A percentile compares a stretch with the other conserved stretches of the same genome.
phyloP scores from a whole-genome alignment of 2,797 vertebrate species.

The Dryobates pubescens region DNA sequence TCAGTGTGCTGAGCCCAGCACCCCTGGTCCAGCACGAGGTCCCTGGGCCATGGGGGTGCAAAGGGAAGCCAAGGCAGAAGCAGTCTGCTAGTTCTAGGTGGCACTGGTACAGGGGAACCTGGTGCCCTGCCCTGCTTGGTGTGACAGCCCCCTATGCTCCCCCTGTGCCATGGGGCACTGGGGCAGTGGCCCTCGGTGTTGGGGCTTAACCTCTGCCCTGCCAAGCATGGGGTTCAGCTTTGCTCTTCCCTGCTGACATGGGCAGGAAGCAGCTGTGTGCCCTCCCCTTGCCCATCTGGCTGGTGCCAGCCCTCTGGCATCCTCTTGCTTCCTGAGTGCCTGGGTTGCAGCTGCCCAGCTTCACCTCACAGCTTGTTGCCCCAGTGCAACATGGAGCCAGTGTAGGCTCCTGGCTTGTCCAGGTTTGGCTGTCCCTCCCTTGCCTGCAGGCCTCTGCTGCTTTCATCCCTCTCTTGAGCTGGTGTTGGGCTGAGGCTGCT shows the following conservation, averaged over 20 bases:
- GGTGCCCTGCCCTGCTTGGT: background rate
- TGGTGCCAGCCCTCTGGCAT: background rate
- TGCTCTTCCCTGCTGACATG: background rate
- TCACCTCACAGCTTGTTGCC: background rate
- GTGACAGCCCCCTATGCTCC: background rate
- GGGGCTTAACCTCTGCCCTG: background rate
- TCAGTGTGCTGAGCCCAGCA: background rate
- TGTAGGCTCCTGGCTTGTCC: background rate
- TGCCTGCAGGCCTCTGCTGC: background rate
- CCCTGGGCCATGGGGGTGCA: background rate
- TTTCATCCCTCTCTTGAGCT: background rate
- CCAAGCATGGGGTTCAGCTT: background rate
- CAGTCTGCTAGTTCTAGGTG: background rate
- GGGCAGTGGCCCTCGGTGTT: background rate
- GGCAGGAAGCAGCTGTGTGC: background rate
- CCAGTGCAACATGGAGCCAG: background rate
- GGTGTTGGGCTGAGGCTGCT: background rate
- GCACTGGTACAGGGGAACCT: background rate
- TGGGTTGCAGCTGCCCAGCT: slow-evolving; percentile 1
- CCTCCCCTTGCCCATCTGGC: background rate
- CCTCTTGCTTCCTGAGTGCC: background rate
- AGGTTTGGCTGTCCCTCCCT: background rate
- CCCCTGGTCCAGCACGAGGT: background rate
- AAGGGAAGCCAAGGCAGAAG: background rate
- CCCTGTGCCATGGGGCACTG: background rate